Percentiles rank a stretch among this genome's conserved stretches.
phyloP scores from a whole-genome alignment of 2,113 vertebrate species.

The Arenaria interpres region DNA sequence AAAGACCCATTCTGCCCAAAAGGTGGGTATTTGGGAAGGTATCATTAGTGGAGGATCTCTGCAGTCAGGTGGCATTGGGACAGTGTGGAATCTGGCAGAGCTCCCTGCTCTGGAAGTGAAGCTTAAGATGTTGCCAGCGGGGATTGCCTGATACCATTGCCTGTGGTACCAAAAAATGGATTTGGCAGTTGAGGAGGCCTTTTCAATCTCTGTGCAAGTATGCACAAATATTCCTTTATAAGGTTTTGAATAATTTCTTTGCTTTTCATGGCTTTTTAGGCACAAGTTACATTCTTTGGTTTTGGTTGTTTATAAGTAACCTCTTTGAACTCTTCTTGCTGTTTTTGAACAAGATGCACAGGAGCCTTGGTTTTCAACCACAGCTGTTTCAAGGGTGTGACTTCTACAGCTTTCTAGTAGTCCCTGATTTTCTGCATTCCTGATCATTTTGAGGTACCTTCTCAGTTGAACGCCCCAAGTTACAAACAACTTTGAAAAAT shows the following conservation, averaged over 20 bases:
- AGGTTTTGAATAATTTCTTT: not conserved
- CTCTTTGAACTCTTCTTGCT: not conserved
- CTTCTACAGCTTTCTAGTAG: not conserved
- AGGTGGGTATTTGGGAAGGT: not conserved
- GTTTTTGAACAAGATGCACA: not conserved
- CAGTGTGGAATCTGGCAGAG: not conserved
- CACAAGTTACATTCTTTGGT: constrained; percentile 1
- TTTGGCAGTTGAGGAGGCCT: not conserved
- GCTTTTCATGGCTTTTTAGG: not conserved
- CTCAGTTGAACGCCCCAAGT: not conserved
- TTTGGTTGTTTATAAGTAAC: constrained; percentile 33
- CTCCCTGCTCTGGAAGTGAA: not conserved
- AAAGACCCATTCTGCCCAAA: not conserved
- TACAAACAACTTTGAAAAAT: not conserved
- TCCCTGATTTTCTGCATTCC: constrained; percentile 13
- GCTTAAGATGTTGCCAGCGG: rapidly evolving
- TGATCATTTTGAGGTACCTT: not conserved
- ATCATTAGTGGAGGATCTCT: not conserved
- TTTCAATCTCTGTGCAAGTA: not conserved
- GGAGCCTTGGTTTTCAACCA: not conserved
- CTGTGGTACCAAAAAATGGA: not conserved
- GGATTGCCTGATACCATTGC: not conserved
- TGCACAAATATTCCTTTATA: not conserved
- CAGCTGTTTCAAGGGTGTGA: not conserved
- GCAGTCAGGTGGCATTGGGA: not conserved